Base-by-base conservation (phyloP, 2,797 vertebrate genomes). In the Capromys pilorides region DNA sequence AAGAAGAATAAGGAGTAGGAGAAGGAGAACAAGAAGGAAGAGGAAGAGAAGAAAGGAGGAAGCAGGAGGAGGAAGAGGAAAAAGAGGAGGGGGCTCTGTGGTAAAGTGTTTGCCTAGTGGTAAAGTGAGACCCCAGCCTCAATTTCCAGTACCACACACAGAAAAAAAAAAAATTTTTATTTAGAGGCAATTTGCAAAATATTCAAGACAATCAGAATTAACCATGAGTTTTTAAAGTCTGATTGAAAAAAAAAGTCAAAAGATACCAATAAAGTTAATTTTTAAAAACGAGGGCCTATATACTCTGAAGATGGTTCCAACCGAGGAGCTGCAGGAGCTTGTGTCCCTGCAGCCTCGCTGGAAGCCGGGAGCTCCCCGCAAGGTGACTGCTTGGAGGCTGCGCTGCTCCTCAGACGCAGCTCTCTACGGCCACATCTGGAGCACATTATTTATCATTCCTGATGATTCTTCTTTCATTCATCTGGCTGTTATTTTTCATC, bases 401-500 rank as follows among this genome's bases (percentile, higher is more conserved):
- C 4, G 0, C 31, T 0, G 88, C 87, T 19, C 16, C 0, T 45
- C 59, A 10, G 64, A 80, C 2, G 13, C 61, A 19, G 28, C 62
- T 92, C 33, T 12, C 41, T 41, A 3, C 0, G 31, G 88, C 84
- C 95, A 90, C 97, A 97, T 96, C 95, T 97, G 96, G 94, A 97
- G 79, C 0, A 1, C 39, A 36, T 96, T 96, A 95, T 94, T 95
- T 93, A 93, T 95, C 96, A 88, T 86, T 90, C 79, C 94, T 93
- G 90, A 83, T 80, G 85, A 95, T 71, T 75, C 12, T 93, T 66
- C 84, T 77, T 93, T 88, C 24, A 1, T 91, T 97, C 97, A 96
- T 96, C 96, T 97, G 97, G 96, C 96, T 80, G 95, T 96, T 97
- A 97, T 97, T 97, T 97, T 97, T 97, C 96, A 97, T 97, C 91